phyloP scores from a whole-genome alignment of 2,113 vertebrate species.

The Myotis brandtii region DNA sequence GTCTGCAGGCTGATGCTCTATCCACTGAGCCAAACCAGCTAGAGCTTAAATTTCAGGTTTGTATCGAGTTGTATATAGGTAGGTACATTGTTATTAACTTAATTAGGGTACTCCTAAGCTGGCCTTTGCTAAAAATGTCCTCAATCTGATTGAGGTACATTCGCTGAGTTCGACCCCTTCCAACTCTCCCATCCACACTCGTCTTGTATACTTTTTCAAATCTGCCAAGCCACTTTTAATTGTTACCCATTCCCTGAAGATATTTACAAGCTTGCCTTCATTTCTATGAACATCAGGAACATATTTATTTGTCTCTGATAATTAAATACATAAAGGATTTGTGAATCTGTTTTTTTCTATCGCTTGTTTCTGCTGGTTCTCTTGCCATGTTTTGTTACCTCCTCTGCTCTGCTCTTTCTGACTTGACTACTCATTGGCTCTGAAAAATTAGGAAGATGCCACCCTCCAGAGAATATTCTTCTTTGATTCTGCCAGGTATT shows the following conservation, averaged over 20 bases:
- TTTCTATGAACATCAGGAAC: background rate
- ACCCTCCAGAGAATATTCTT: background rate
- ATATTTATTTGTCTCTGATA: constrained; percentile 6
- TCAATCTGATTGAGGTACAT: too few species aligned
- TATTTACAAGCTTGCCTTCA: constrained; percentile 21
- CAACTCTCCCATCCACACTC: too few species aligned
- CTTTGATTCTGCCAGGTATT: background rate
- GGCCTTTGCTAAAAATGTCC: too few species aligned
- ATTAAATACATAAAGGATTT: constrained; percentile 15
- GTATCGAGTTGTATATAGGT: background rate
- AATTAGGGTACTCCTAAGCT: too few species aligned
- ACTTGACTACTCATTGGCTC: background rate
- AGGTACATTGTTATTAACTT: too few species aligned
- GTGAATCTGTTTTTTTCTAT: background rate
- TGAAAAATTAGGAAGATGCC: background rate
- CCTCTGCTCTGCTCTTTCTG: background rate
- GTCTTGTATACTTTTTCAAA: constrained; percentile 13
- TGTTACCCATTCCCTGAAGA: background rate
- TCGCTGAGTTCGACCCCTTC: too few species aligned
- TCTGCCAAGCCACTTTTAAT: background rate
- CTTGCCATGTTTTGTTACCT: background rate
- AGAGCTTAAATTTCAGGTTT: background rate
- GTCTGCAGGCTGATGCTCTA: too few species aligned
- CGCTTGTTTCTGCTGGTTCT: background rate
- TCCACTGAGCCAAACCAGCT: too few species aligned